Percentiles rank a stretch among this genome's conserved stretches.
Evolutionary conservation across 1,140 invertebrate species (phyloP).

Genomic region (Pseudomyrmex gracilis): DNA sequence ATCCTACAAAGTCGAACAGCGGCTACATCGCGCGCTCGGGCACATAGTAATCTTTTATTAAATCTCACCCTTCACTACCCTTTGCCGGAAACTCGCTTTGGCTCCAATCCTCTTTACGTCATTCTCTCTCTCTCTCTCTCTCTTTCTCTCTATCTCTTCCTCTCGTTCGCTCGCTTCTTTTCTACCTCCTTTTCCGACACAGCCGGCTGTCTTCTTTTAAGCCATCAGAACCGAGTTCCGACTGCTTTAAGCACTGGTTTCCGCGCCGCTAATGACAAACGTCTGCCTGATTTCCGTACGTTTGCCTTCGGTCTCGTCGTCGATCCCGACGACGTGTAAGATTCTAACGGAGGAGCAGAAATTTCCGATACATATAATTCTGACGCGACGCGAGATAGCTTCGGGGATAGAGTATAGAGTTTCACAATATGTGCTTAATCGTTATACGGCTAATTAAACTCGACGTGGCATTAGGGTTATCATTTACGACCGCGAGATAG

Average conservation of each 20-base stretch:
- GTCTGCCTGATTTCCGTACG: conserved; percentile 70
- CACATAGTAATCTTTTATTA: conserved; percentile 77
- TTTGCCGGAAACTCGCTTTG: conserved; percentile 47
- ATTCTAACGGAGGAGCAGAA: neutral
- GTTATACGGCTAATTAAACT: conserved; percentile 47
- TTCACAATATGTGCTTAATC: conserved; percentile 22
- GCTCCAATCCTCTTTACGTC: conserved; percentile 45
- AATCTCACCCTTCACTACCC: conserved; percentile 70
- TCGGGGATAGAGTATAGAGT: conserved; percentile 2
- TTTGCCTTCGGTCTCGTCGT: conserved; percentile 29
- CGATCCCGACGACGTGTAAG: conserved; percentile 13
- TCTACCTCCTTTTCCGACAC: neutral
- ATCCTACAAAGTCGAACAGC: conserved; percentile 43
- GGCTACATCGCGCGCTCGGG: conserved; percentile 50
- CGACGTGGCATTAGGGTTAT: conserved; percentile 12
- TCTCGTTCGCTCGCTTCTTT: neutral
- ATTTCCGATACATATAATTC: neutral
- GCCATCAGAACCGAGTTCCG: conserved; percentile 73
- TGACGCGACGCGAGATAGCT: neutral
- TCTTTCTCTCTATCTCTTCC: neutral
- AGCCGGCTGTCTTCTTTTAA: conserved; percentile 44
- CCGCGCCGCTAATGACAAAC: conserved; percentile 75
- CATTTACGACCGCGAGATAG: conserved; percentile 35
- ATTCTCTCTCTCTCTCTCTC: no score
- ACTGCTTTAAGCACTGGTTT: conserved; percentile 73